Percentiles rank a stretch among this genome's conserved stretches.
Conservation (phyloP, 2,888 invertebrate species). For the Ceramica pisi region DNA sequence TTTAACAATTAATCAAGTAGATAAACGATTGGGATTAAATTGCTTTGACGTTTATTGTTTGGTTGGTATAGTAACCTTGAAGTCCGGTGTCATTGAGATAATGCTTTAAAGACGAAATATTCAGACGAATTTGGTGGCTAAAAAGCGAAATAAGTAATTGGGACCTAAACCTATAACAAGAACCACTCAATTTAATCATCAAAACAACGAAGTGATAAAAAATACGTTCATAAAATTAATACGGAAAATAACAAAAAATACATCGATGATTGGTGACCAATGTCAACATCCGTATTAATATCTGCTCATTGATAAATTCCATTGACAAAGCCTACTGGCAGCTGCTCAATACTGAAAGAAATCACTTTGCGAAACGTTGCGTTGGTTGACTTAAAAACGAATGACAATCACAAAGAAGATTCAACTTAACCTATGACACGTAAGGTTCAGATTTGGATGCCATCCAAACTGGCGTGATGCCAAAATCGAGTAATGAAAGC, state of each 20-base stretch:
- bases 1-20: slow-evolving; percentile 33
- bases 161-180: no score
- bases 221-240: not conserved
- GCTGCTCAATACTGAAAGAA: slow-evolving; percentile 68
- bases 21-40: slow-evolving; percentile 26
- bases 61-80: not conserved
- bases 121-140: no score
- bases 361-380: slow-evolving; percentile 64
- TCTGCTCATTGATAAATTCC: slow-evolving; percentile 59
- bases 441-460: slow-evolving; percentile 61
- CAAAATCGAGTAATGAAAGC: slow-evolving; percentile 69
- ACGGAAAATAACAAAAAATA: not conserved
- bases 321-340: slow-evolving; percentile 61
- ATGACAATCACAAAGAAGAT: slow-evolving; percentile 53
- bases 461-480: slow-evolving; percentile 64
- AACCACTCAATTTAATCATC: no score
- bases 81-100: no score
- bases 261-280: slow-evolving; percentile 8
- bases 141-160: no score
- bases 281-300: slow-evolving; percentile 54
- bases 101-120: no score
- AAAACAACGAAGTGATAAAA: no score
- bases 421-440: slow-evolving; percentile 50
- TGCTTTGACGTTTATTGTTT: slow-evolving; percentile 12
- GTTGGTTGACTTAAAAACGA: slow-evolving; percentile 47